Base-by-base conservation (phyloP, 2,797 vertebrate genomes). In the Acrocephalus scirpaceus region DNA sequence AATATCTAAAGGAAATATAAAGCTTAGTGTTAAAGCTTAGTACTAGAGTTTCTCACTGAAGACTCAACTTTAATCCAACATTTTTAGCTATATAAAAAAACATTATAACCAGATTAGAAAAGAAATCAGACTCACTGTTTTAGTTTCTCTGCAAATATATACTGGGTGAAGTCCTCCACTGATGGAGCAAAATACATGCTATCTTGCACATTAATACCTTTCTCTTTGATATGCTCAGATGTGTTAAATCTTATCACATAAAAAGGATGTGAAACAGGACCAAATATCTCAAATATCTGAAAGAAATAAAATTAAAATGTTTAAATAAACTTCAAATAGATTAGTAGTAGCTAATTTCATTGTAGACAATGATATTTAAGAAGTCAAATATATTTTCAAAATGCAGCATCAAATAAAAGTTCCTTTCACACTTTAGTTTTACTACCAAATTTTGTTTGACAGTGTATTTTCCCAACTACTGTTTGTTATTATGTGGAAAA, bases 231-330 rank as follows among this genome's bases (percentile, higher is more conserved):
- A 58, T 99, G 98, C 4, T 98, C 98, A 61, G 89, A 82, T 29
- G 96, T 98, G 97, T 99, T 99, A 96, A 99, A 99, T 32, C 99
- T 98, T 73, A 99, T 73, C 42, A 99, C 98, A 65, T 99, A 99
- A 86, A 99, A 98, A 0, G 99, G 99, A 96, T 98, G 98, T 81
- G 97, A 97, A 73, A 99, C 99, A 2, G 99, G 99, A 32, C 99
- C 99, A 87, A 99, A 99, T 88, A 99, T 97, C 96, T 99, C 99
- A 97, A 99, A 99, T 94, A 99, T 98, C 99, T 99, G 93, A 84
- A 97, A 97, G 11, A 97, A 64, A 93, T 45, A 61, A 95, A 90
- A 95, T 29, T 69, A 48, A 47, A 72, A 58, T 29, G 3, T 58
- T 75, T 53, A 85, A 74, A 60, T 36, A 67, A 85, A 73, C 7